Base-by-base conservation (phyloP, 2,113 vertebrate species). In the Turdus rufiventris region DNA sequence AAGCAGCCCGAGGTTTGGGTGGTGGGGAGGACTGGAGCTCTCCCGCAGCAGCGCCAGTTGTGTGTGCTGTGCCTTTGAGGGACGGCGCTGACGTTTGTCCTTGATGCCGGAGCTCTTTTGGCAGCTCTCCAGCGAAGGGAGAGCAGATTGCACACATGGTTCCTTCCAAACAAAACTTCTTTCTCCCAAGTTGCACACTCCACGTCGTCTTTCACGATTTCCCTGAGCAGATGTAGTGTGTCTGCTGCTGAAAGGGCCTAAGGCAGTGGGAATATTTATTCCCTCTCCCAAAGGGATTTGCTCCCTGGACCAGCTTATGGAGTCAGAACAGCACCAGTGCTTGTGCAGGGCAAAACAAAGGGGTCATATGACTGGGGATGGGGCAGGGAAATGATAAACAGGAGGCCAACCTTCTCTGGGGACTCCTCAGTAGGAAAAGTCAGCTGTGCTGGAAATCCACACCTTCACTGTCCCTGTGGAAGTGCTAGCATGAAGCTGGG, bases 81-180 rank as follows among this genome's bases (percentile, higher is more conserved):
- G 89, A 87, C 10, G 0, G 84, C 12, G 4, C 89, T 94, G 94
- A 78, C 28, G 74, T 89, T 89, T 81, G 85, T 92, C 93, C 87
- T 89, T 78, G 89, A 9, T 76, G 66, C 66, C 9, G 65, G 54
- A 87, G 93, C 84, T 75, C 31, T 38, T 42, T 3, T 92, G 95
- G 94, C 95, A 68, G 87, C 15, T 73, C 85, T 91, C 89, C 94
- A 95, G 74, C 23, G 2, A 3, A 68, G 85, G 70, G 57, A 68
- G 61, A 83, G 74, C 93, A 79, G 81, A 72, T 42, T 53, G 56
- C 51, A 72, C 95, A 67, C 75, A 36, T 40, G 88, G 71, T 72
- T 84, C 53, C 79, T 96, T 72, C 80, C 40, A 67, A 94, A 89
- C 83, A 92, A 45, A 88, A 82, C 89, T 91, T 74, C 84, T 86